These are phyloP conservation scores for Parnassius mnemosyne DNA, from an alignment of 2,888 invertebrate species.

Conservation along the genomic window DNA sequence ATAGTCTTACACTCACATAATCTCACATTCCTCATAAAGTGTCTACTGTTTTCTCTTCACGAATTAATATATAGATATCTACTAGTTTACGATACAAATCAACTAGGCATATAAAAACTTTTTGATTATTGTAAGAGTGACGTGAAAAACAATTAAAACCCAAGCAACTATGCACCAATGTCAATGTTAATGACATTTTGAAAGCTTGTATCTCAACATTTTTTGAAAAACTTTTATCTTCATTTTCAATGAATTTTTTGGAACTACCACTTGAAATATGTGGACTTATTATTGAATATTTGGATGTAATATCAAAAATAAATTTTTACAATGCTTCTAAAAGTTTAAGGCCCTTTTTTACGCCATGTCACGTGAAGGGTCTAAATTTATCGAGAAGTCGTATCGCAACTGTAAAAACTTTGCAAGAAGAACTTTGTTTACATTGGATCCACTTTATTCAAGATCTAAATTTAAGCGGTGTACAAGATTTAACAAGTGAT, in stretches of 20 bases:
- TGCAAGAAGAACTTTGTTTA: constrained; percentile 37
- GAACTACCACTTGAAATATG: constrained; percentile 41
- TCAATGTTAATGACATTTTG: constrained; percentile 2
- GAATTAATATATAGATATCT: too few relatives aligned
- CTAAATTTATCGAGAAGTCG: constrained; percentile 39
- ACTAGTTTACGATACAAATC: too few relatives aligned
- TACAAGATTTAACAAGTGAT: constrained; percentile 39
- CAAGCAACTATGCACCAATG: neutral
- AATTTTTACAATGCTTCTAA: constrained; percentile 35
- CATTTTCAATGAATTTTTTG: constrained; percentile 33
- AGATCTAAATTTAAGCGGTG: constrained; percentile 42
- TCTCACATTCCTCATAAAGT: too few relatives aligned
- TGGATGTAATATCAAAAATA: constrained; percentile 38
- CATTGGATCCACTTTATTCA: constrained; percentile 37
- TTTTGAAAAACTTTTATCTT: constrained; percentile 10
- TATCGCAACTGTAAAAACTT: constrained; percentile 36
- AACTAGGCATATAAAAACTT: too few relatives aligned
- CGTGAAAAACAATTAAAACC: too few relatives aligned
- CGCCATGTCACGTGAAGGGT: constrained; percentile 38
- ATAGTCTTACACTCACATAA: too few relatives aligned
- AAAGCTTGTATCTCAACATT: constrained; percentile 1
- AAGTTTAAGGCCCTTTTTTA: constrained; percentile 39
- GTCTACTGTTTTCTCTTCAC: too few relatives aligned
- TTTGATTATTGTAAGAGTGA: too few relatives aligned
- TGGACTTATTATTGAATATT: constrained; percentile 36